A percentile compares a stretch with the other conserved stretches of the same genome.
These are phyloP conservation scores for Pollachius pollachius DNA, from an alignment of 2,113 vertebrate genomes.

Conservation along the genomic window DNA sequence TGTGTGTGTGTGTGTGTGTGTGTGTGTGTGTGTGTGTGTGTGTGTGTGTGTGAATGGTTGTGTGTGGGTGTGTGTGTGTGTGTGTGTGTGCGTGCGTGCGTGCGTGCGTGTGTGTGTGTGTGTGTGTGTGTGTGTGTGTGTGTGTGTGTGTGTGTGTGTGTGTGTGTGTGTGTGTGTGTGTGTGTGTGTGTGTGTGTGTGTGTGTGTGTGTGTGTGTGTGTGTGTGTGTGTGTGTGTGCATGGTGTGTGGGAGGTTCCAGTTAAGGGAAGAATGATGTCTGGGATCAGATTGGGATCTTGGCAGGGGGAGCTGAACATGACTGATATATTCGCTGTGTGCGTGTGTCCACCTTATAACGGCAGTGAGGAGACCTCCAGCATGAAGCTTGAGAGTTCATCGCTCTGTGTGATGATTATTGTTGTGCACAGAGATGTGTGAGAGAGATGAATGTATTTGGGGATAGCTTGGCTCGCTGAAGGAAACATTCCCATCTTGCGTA, in stretches of 20 bases:
- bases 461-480: constrained; percentile 48
- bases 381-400: too few relatives aligned
- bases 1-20: too few relatives aligned
- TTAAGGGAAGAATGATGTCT: constrained; percentile 47
- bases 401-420: too few relatives aligned
- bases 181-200: too few relatives aligned
- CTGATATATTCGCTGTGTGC: constrained; percentile 8
- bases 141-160: constrained; percentile 32
- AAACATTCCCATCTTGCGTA: constrained; percentile 58
- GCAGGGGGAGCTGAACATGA: background rate
- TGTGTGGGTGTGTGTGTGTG: too few relatives aligned
- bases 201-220: too few relatives aligned
- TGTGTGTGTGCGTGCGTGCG: too few relatives aligned
- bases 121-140: too few relatives aligned
- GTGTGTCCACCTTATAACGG: constrained; percentile 20
- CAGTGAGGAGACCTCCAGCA: constrained; percentile 8
- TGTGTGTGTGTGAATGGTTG: too few relatives aligned
- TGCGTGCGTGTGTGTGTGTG: too few relatives aligned
- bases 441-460: constrained; percentile 50
- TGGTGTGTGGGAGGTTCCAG: constrained; percentile 14
- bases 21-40: too few relatives aligned
- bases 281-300: constrained; percentile 48
- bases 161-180: background rate
- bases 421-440: constrained; percentile 31
- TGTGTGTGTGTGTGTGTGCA: constrained; percentile 21